Base-by-base conservation (phyloP, 2,888 invertebrate genomes). In the Altica lythri region DNA sequence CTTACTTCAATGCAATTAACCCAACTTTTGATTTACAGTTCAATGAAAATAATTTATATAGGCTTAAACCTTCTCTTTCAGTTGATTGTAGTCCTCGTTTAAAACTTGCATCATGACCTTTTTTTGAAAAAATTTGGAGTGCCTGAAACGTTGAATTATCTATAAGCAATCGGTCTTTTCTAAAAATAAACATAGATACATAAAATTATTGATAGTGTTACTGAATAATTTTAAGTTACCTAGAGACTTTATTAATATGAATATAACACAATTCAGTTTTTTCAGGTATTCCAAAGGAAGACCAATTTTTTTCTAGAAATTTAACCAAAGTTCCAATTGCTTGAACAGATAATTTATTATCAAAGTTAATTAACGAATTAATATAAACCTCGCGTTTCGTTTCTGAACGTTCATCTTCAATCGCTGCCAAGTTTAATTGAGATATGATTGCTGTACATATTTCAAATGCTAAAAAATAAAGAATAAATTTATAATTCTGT, bases 1-100 rank as follows among this genome's bases (percentile, higher is more conserved):
- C 46, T 32, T 55, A 86, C 88, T 85, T 84, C 72, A 90, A 77
- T 61, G 80, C 75, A 43, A 78, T 79, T 49, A 82, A 80, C 0
- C 92, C 92, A 8, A 86, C 77, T 60, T 81, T 81, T 0, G 90
- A 90, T 61, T 81, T 82, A 68, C 91, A 90, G 62, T 85, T 86
- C 9, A 66, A 60, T 1, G 72, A 69, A 67, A 89, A 82, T 35
- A 92, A 72, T 22, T 84, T 84, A 71, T 80, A 90, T 2, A 92
- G 76, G 67, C 90, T 90, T 16, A 88, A 77, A 0, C 89, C 89
- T 72, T 90, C 90, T 66, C 83, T 84, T 49, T 72, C 79, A 57
- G 79, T 78, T 4, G 79, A 79, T 1, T 78, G 79, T 18, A 78
- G 78, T 4, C 86, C 86, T 55, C 83, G 81, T 72, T 88, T 90